A percentile compares a stretch with the other conserved stretches of the same genome.
Evolutionary conservation across 2,797 vertebrate species (phyloP).

Genomic region (Tiaroga cobitis): DNA sequence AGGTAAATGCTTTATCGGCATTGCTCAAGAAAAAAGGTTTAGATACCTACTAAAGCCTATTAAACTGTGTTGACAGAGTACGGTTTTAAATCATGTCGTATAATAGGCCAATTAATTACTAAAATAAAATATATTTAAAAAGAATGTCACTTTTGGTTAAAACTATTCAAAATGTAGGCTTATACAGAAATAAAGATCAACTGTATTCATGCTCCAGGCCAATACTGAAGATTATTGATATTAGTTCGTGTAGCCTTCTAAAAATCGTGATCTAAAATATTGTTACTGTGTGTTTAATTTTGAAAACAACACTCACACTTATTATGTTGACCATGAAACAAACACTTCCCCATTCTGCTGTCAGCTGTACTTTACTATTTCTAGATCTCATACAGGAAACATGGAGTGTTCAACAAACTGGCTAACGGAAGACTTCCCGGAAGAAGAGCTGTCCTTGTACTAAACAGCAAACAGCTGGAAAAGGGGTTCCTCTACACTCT

Average conservation of each 20-base stretch:
- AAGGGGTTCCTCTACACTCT: conserved; percentile 98
- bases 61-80: background rate
- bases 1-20: background rate
- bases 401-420: conserved; percentile 89
- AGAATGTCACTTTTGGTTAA: background rate
- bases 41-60: too few relatives aligned
- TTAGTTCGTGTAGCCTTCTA: background rate
- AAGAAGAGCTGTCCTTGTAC: conserved; percentile 95
- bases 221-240: background rate
- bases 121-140: background rate
- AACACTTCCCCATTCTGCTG: background rate
- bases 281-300: background rate
- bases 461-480: conserved; percentile 96
- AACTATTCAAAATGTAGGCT: background rate
- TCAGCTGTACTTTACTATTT: background rate
- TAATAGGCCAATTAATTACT: background rate
- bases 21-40: background rate
- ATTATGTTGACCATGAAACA: background rate
- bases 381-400: conserved; percentile 75
- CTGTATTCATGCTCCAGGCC: background rate
- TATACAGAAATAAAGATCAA: background rate
- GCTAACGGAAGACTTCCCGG: conserved; percentile 93
- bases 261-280: background rate
- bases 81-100: background rate
- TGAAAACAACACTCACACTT: background rate